A percentile compares a stretch with the other conserved stretches of the same genome.
Conservation (phyloP, 1,140 invertebrate species). For the Dendroctonus ponderosae region DNA sequence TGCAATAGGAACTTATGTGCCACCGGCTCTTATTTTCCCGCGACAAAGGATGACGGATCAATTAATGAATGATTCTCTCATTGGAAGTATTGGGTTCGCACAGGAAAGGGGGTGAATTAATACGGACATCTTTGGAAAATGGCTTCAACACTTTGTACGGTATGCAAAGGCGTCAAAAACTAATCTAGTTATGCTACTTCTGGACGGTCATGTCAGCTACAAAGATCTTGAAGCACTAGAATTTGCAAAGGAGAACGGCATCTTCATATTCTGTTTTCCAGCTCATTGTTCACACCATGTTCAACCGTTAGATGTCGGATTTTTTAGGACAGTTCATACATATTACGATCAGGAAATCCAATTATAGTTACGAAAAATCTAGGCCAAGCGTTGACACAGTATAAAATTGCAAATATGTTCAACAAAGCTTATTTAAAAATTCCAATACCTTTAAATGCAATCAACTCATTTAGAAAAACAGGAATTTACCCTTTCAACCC, state of each 20-base stretch:
- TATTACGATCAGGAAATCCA: slow-evolving; percentile 25
- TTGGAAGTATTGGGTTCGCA: background rate
- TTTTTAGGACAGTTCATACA: slow-evolving; percentile 48
- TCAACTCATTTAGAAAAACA: slow-evolving; percentile 30
- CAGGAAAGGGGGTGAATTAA: slow-evolving; percentile 19
- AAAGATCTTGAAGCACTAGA: slow-evolving; percentile 32
- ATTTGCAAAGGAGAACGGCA: slow-evolving; percentile 44
- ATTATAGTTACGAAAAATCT: slow-evolving; percentile 10
- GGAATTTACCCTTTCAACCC: slow-evolving; percentile 39
- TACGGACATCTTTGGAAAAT: slow-evolving; percentile 35
- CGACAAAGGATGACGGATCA: slow-evolving; percentile 18
- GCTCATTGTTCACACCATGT: slow-evolving; percentile 48
- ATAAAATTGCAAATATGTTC: slow-evolving; percentile 12
- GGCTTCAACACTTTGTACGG: slow-evolving; percentile 48
- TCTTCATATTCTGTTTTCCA: slow-evolving; percentile 48
- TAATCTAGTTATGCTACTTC: slow-evolving; percentile 47
- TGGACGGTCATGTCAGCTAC: slow-evolving; percentile 51
- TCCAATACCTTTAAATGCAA: slow-evolving; percentile 4
- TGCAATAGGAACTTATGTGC: slow-evolving; percentile 43
- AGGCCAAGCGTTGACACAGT: slow-evolving; percentile 6
- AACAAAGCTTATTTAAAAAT: slow-evolving; percentile 9
- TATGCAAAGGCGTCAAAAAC: slow-evolving; percentile 43
- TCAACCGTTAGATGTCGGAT: slow-evolving; percentile 48
- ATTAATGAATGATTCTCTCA: background rate
- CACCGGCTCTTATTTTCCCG: slow-evolving; percentile 51